Percentiles rank a stretch among this genome's conserved stretches.
Conservation (phyloP, 2,888 invertebrate genomes). For the Dryococelus australis region DNA sequence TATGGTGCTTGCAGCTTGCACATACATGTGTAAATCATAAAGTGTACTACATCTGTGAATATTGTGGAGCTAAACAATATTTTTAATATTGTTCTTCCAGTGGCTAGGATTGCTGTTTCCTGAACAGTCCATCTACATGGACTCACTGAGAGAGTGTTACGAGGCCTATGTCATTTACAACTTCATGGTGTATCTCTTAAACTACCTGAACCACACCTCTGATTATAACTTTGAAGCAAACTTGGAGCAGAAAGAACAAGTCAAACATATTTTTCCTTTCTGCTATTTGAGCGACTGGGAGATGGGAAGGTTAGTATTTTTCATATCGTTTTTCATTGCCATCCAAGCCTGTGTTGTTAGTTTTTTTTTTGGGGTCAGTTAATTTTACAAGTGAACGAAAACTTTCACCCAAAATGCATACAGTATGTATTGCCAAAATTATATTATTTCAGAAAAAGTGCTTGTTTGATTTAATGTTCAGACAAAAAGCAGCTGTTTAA, state of each 20-base stretch:
- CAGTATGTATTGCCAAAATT: no score
- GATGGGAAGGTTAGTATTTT: slow-evolving; percentile 78
- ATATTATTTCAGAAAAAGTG: no score
- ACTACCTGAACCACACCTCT: slow-evolving; percentile 76
- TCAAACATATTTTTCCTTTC: slow-evolving; percentile 88
- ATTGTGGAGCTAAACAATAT: no score
- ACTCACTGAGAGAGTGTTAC: slow-evolving; percentile 93
- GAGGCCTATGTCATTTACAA: slow-evolving; percentile 98
- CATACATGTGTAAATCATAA: no score
- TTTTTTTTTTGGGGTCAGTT: no score
- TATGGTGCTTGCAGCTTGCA: no score
- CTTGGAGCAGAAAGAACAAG: slow-evolving; percentile 82
- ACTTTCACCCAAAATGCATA: no score
- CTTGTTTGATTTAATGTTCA: no score
- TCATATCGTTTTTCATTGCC: neutral
- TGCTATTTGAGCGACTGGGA: slow-evolving; percentile 93
- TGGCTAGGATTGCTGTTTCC: slow-evolving; percentile 91
- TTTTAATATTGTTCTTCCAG: slow-evolving; percentile 57
- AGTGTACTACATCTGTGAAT: no score
- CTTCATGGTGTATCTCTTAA: slow-evolving; percentile 93
- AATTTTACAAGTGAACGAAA: no score
- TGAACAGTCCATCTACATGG: slow-evolving; percentile 88
- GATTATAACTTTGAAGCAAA: slow-evolving; percentile 85
- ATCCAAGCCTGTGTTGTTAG: no score
- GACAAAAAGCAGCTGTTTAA: no score